These are phyloP conservation scores for Mellivora capensis DNA, from an alignment of 2,113 vertebrate genomes.

Conservation along the genomic window DNA sequence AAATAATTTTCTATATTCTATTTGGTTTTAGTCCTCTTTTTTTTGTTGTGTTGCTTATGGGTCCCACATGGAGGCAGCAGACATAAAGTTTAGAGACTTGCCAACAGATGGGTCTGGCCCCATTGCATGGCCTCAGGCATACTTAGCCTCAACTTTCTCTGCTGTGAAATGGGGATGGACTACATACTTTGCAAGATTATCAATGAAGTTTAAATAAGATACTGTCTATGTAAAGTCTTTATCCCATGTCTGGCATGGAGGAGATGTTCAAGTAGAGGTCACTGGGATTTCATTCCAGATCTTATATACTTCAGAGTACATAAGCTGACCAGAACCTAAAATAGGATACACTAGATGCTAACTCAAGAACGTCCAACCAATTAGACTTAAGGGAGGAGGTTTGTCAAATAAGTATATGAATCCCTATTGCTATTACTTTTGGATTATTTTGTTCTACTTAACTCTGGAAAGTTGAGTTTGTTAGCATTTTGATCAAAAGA, in stretches of 20 bases:
- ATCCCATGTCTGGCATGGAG: neutral
- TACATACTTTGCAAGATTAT: neutral
- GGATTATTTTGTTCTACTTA: neutral
- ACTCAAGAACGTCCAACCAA: neutral
- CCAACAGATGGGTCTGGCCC: neutral
- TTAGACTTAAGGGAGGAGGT: neutral
- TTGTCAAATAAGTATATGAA: neutral
- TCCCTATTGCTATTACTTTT: neutral
- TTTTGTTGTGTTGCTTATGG: neutral
- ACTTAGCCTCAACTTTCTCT: neutral
- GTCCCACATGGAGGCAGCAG: neutral
- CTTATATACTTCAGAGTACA: neutral
- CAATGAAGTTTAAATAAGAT: neutral
- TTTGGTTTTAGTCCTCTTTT: neutral
- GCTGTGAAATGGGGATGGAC: neutral
- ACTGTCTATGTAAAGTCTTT: neutral
- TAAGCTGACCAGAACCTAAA: neutral
- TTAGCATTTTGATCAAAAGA: constrained; percentile 32
- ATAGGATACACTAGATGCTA: neutral
- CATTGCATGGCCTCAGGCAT: neutral
- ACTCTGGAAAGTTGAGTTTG: neutral
- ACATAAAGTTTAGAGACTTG: neutral
- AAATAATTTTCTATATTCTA: neutral
- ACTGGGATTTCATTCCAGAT: neutral
- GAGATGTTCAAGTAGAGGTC: neutral